phyloP scores from a whole-genome alignment of 2,113 vertebrate genomes.

The Pardalotus punctatus region DNA sequence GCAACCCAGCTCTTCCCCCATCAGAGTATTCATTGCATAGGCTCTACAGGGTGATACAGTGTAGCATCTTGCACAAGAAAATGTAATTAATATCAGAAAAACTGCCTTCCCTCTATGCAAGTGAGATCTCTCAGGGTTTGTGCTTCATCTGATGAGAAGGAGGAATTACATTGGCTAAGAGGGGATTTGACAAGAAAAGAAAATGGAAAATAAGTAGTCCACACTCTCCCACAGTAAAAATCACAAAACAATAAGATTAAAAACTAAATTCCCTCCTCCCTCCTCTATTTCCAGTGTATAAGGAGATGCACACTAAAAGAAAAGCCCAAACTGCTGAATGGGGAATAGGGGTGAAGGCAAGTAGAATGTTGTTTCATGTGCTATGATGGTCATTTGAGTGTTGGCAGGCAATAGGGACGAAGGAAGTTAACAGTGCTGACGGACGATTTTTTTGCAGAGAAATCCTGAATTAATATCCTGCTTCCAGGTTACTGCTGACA shows the following conservation, averaged over 20 bases:
- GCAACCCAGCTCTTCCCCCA: not conserved
- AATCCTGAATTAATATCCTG: not conserved
- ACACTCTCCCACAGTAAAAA: not conserved
- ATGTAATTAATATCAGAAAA: not conserved
- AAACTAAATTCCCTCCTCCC: not conserved
- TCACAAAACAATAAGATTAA: not conserved
- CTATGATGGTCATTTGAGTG: not conserved
- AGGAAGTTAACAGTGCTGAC: not conserved
- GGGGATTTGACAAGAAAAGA: not conserved
- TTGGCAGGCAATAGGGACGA: not conserved
- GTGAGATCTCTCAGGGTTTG: not conserved
- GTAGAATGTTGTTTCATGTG: not conserved
- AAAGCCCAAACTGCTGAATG: not conserved
- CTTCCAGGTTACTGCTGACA: not conserved
- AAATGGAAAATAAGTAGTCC: not conserved
- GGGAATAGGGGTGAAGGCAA: not conserved
- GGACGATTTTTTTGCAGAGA: not conserved
- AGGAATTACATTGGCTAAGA: not conserved
- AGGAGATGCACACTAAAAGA: not conserved
- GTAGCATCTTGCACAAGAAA: not conserved
- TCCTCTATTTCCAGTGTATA: not conserved
- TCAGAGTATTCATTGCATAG: not conserved
- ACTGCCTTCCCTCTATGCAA: not conserved
- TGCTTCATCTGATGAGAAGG: not conserved
- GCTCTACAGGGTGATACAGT: not conserved